Evolutionary conservation across 2,797 vertebrate genomes (phyloP).

Genomic region (Tympanoctomys barrerae): DNA sequence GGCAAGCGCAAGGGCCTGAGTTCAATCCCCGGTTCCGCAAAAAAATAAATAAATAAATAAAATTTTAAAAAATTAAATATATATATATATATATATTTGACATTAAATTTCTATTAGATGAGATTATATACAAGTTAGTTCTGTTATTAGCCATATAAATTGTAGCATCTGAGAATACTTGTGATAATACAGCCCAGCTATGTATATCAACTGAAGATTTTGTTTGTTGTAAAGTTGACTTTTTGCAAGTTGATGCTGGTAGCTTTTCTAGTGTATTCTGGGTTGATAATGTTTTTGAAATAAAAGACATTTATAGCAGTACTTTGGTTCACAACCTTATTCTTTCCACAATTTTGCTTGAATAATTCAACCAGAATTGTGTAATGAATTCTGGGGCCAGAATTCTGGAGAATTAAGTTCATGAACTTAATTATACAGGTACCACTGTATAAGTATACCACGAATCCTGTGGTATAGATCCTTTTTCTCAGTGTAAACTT

Average conservation of each 20-base stretch:
- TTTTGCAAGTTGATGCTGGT: not conserved
- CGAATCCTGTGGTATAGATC: not conserved
- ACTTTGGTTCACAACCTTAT: not conserved
- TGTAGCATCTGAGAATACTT: not conserved
- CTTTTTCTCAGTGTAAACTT: not conserved
- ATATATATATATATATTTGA: not conserved
- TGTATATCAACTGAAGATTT: constrained; percentile 1
- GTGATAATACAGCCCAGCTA: not conserved
- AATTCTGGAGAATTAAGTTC: not conserved
- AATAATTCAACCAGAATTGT: not conserved
- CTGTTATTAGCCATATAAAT: not conserved
- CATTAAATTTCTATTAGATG: constrained; percentile 40
- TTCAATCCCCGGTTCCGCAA: no score
- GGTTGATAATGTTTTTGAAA: not conserved
- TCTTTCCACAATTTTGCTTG: not conserved
- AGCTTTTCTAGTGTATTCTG: not conserved
- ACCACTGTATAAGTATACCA: not conserved
- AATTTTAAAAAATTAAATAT: no score
- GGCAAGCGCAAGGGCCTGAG: no score
- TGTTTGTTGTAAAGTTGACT: not conserved
- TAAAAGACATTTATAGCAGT: not conserved
- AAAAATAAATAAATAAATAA: no score
- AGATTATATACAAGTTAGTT: constrained; percentile 41
- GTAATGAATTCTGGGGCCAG: not conserved
- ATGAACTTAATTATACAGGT: not conserved